phyloP scores from a whole-genome alignment of 2,797 vertebrate genomes.

The Lagocephalus sceleratus region DNA sequence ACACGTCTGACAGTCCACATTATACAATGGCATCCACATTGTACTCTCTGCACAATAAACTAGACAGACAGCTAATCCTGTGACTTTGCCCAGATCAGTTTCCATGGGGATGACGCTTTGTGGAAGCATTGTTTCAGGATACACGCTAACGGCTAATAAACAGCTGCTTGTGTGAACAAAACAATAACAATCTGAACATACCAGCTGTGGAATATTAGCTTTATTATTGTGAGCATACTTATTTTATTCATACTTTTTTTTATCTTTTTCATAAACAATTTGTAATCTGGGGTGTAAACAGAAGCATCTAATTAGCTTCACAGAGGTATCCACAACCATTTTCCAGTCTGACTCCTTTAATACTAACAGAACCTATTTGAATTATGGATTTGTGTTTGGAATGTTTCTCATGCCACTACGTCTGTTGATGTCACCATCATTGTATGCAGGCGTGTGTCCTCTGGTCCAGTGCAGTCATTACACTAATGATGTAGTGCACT shows the following conservation, averaged over 20 bases:
- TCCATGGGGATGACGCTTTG: too few species aligned
- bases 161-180: too few species aligned
- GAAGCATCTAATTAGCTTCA: conserved; percentile 44
- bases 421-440: conserved; percentile 36
- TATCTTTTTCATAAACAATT: too few species aligned
- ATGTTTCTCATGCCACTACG: conserved; percentile 27
- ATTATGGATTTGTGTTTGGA: conserved; percentile 40
- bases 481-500: conserved; percentile 59
- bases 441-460: conserved; percentile 45
- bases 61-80: too few species aligned
- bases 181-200: neutral
- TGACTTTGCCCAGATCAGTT: too few species aligned
- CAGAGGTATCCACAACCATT: conserved; percentile 19
- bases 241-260: neutral
- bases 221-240: neutral
- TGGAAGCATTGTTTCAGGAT: too few species aligned
- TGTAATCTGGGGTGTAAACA: conserved; percentile 41
- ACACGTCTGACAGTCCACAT: too few species aligned
- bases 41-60: too few species aligned
- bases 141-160: too few species aligned
- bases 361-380: conserved; percentile 19
- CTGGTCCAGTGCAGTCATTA: conserved; percentile 53
- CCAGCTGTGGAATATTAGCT: neutral
- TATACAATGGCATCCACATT: too few species aligned
- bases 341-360: conserved; percentile 16